Evolutionary conservation across 2,797 vertebrate genomes (phyloP).

Genomic region (Sebastes steindachneri): DNA sequence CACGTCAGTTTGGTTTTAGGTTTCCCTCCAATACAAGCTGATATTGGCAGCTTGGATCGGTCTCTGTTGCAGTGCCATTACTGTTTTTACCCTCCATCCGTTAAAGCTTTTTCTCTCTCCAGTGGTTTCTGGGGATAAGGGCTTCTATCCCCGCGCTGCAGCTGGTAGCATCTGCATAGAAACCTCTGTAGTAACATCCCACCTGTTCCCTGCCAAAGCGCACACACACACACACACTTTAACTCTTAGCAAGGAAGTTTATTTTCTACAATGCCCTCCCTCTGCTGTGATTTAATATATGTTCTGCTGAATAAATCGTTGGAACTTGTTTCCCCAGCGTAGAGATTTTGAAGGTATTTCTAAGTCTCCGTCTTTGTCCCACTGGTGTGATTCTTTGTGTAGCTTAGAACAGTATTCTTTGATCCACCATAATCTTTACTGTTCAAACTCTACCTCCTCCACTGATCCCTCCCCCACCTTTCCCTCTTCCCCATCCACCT

Average conservation of each 20-base stretch:
- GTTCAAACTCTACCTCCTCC: conserved; percentile 35
- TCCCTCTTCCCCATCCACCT: background rate
- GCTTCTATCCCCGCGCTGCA: conserved; percentile 34
- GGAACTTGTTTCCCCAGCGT: conserved; percentile 20
- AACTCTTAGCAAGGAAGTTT: conserved; percentile 27
- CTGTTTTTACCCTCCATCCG: conserved; percentile 62
- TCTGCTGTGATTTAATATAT: conserved; percentile 38
- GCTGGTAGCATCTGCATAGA: conserved; percentile 54
- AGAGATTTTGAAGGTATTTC: conserved; percentile 24
- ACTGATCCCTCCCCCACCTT: conserved; percentile 12
- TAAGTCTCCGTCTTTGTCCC: conserved; percentile 29
- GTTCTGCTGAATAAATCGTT: conserved; percentile 42
- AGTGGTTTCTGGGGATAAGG: conserved; percentile 35
- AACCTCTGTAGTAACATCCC: conserved; percentile 34
- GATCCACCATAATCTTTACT: conserved; percentile 51
- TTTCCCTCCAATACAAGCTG: conserved; percentile 28
- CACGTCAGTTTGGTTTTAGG: conserved; percentile 20
- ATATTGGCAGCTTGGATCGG: conserved; percentile 55
- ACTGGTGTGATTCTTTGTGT: conserved; percentile 37
- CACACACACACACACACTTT: conserved; percentile 5
- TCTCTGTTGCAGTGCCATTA: conserved; percentile 51
- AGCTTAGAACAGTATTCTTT: conserved; percentile 54
- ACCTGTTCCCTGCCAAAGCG: conserved; percentile 36
- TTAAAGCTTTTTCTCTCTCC: conserved; percentile 57
- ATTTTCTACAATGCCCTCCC: background rate